A percentile compares a stretch with the other conserved stretches of the same genome.
Conservation (phyloP, 1,140 invertebrate genomes). For the Leguminivora glycinivorella region DNA sequence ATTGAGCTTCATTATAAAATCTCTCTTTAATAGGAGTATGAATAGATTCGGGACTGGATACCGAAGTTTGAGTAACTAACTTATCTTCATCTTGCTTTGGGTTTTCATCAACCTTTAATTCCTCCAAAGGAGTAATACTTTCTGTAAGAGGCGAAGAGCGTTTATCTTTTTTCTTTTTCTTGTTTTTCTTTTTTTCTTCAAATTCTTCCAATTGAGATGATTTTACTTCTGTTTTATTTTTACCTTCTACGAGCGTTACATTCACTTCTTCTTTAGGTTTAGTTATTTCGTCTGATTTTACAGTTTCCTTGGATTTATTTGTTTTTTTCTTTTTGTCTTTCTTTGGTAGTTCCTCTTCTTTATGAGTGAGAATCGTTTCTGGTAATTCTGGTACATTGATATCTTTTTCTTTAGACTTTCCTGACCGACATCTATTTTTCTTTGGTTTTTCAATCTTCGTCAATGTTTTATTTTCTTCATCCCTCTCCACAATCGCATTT, state of each 20-base stretch:
- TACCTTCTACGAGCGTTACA: slow-evolving; percentile 34
- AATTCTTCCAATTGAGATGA: slow-evolving; percentile 8
- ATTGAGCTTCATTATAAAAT: slow-evolving; percentile 69
- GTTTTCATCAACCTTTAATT: slow-evolving; percentile 31
- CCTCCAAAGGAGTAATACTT: slow-evolving; percentile 42
- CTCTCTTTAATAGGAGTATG: slow-evolving; percentile 71
- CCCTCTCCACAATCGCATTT: slow-evolving; percentile 21
- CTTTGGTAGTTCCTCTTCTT: slow-evolving; percentile 54
- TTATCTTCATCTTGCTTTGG: slow-evolving; percentile 8
- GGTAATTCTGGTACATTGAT: slow-evolving; percentile 39
- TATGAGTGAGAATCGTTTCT: slow-evolving; percentile 35
- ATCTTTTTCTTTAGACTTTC: slow-evolving; percentile 64
- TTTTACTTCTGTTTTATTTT: slow-evolving; percentile 36
- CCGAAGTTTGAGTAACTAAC: slow-evolving; percentile 39
- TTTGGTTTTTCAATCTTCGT: slow-evolving; percentile 37
- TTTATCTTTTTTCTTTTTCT: slow-evolving; percentile 68
- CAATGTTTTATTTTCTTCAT: background rate
- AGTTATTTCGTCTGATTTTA: slow-evolving; percentile 35
- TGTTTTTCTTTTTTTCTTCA: slow-evolving; percentile 55
- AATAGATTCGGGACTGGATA: slow-evolving; percentile 63
- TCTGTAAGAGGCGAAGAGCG: slow-evolving; percentile 28
- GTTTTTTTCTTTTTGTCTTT: slow-evolving; percentile 63
- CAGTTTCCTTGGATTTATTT: slow-evolving; percentile 54
- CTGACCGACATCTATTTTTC: slow-evolving; percentile 48
- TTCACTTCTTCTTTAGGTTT: slow-evolving; percentile 32